phyloP scores from a whole-genome alignment of 1,140 invertebrate genomes.

The Macrobrachium nipponense region DNA sequence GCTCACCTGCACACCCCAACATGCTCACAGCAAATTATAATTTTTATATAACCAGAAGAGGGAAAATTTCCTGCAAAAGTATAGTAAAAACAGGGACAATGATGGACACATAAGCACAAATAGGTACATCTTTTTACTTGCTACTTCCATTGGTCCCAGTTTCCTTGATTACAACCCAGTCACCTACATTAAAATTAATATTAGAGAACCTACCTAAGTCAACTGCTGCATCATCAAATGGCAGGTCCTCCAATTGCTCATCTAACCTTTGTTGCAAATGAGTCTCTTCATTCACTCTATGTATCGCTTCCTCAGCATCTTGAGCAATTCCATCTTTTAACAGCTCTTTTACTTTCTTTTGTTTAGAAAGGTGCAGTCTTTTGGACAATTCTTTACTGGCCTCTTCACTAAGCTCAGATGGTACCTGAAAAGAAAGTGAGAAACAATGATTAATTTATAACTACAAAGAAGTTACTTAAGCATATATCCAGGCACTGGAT shows the following conservation, averaged over 20 bases:
- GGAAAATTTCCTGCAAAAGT: no score
- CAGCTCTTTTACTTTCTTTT: constrained; percentile 18
- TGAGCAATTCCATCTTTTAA: neutral
- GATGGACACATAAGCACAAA: no score
- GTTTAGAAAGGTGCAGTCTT: neutral
- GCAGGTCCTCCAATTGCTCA: constrained; percentile 27
- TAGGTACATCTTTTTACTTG: no score
- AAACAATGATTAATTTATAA: neutral
- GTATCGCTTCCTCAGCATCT: constrained; percentile 28
- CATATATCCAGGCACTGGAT: no score
- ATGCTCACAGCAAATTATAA: no score
- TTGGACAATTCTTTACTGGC: constrained; percentile 27
- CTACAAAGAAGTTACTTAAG: neutral
- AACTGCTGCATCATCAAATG: constrained; percentile 28
- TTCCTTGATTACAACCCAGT: no score
- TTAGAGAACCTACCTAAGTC: constrained; percentile 37
- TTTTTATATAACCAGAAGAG: no score
- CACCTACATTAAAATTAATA: neutral
- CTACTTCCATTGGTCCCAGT: no score
- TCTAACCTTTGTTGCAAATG: constrained; percentile 17
- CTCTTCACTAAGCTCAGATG: constrained; percentile 22
- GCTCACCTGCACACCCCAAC: no score
- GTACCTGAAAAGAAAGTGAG: constrained; percentile 13
- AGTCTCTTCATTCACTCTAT: constrained; percentile 33
- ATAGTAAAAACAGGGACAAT: no score